phyloP scores from a whole-genome alignment of 2,888 invertebrate genomes.

The Zygaena filipendulae region DNA sequence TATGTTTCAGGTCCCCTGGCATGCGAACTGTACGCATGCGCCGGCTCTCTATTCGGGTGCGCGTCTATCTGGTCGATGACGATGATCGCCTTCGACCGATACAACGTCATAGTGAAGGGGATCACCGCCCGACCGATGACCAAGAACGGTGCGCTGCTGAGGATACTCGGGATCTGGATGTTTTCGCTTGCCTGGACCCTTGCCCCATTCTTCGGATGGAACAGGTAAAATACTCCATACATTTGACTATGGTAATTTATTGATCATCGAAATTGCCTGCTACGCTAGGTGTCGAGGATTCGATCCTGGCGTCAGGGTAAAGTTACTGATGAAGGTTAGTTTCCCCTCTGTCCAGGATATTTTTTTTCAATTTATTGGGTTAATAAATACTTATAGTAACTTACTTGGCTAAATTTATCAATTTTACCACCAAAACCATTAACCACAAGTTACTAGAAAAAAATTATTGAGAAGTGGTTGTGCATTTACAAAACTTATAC shows the following conservation, averaged over 20 bases:
- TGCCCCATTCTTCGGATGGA: conserved; percentile 82
- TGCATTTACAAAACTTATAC: no score
- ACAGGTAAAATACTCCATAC: conserved; percentile 62
- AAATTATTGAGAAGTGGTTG: no score
- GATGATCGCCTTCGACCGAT: conserved; percentile 84
- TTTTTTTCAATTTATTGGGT: no score
- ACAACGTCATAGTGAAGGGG: conserved; percentile 87
- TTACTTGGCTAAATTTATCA: no score
- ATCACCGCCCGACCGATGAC: conserved; percentile 80
- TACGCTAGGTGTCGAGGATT: no score
- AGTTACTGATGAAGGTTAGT: not conserved
- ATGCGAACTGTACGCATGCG: conserved; percentile 82
- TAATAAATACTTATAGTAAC: no score
- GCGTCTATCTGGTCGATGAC: conserved; percentile 87
- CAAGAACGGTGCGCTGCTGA: conserved; percentile 74
- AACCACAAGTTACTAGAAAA: no score
- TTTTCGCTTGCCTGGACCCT: conserved; percentile 77
- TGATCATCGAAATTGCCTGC: no score
- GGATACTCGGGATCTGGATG: conserved; percentile 77
- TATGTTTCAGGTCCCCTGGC: conserved; percentile 73
- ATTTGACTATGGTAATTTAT: not conserved
- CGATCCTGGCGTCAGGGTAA: not conserved
- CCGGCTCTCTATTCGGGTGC: conserved; percentile 84
- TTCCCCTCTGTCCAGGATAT: no score
- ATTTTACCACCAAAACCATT: no score